These are phyloP conservation scores for Lepidotrigona ventralis DNA, from an alignment of 1,140 invertebrate genomes.

Conservation along the genomic window DNA sequence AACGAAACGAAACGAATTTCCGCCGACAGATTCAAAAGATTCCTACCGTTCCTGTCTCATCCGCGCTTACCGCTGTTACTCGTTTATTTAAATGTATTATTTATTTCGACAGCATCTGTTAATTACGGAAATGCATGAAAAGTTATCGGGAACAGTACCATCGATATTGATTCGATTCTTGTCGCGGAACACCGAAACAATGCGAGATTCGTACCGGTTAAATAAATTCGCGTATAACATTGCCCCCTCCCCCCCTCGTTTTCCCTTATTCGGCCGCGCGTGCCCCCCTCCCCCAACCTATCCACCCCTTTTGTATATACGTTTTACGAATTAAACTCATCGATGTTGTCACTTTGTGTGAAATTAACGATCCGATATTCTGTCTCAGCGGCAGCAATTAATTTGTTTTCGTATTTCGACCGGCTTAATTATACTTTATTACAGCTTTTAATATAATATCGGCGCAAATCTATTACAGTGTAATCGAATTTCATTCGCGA, in stretches of 20 bases:
- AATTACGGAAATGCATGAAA: conserved; percentile 15
- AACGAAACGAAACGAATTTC: conserved; percentile 1
- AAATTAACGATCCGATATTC: conserved; percentile 36
- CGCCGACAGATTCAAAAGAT: background rate
- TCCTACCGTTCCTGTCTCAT: background rate
- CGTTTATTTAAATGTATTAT: conserved; percentile 23
- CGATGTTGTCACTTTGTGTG: conserved; percentile 23
- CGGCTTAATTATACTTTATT: conserved; percentile 27
- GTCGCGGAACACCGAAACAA: conserved; percentile 12
- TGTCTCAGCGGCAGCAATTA: conserved; percentile 25
- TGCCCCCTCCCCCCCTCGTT: no score
- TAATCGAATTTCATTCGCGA: conserved; percentile 33
- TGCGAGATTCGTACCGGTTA: background rate
- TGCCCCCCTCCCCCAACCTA: background rate
- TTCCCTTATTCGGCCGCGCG: background rate
- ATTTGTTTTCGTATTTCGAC: conserved; percentile 30
- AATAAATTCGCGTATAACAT: conserved; percentile 15
- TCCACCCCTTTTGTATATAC: background rate
- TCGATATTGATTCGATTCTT: conserved; percentile 38
- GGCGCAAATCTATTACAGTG: conserved; percentile 3
- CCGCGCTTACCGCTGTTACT: conserved; percentile 1
- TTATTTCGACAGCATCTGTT: conserved; percentile 20
- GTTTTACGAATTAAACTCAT: conserved; percentile 23
- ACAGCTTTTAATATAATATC: conserved; percentile 34
- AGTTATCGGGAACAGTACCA: background rate